Evolutionary conservation across 2,888 invertebrate genomes (phyloP).

Genomic region (Epinotia nisella): DNA sequence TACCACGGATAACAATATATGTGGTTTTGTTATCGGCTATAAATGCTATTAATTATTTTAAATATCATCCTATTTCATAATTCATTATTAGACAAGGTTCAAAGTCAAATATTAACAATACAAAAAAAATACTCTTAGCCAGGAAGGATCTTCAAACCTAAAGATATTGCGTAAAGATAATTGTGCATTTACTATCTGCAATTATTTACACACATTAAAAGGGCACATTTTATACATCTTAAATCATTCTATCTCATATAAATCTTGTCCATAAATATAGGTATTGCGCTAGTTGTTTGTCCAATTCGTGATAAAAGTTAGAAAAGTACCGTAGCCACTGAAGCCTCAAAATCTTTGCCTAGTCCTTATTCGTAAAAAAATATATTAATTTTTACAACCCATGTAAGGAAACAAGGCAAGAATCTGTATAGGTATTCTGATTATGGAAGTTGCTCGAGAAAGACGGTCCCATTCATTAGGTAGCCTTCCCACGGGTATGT

Average conservation of each 20-base stretch:
- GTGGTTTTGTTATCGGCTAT: background rate
- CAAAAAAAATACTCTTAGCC: too few relatives aligned
- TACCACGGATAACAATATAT: background rate
- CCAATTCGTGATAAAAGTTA: background rate
- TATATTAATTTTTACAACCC: background rate
- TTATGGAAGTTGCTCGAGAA: slow-evolving; percentile 22
- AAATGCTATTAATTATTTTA: background rate
- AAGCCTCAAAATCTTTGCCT: background rate
- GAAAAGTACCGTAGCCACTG: too few relatives aligned
- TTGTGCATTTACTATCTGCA: too few relatives aligned
- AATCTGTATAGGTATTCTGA: slow-evolving; percentile 37
- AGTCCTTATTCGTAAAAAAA: background rate
- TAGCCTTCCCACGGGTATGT: slow-evolving; percentile 21
- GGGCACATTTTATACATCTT: too few relatives aligned
- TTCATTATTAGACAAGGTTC: too few relatives aligned
- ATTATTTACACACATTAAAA: too few relatives aligned
- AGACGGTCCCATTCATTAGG: slow-evolving; percentile 24
- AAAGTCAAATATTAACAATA: too few relatives aligned
- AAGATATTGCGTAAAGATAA: too few relatives aligned
- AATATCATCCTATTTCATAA: background rate
- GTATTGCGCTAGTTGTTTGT: background rate
- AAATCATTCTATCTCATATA: too few relatives aligned
- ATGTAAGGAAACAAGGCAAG: slow-evolving; percentile 9
- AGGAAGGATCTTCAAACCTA: too few relatives aligned
- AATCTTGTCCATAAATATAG: too few relatives aligned